A percentile compares a stretch with the other conserved stretches of the same genome.
phyloP scores from a whole-genome alignment of 2,888 invertebrate genomes.

The Parascotia fuliginaria region DNA sequence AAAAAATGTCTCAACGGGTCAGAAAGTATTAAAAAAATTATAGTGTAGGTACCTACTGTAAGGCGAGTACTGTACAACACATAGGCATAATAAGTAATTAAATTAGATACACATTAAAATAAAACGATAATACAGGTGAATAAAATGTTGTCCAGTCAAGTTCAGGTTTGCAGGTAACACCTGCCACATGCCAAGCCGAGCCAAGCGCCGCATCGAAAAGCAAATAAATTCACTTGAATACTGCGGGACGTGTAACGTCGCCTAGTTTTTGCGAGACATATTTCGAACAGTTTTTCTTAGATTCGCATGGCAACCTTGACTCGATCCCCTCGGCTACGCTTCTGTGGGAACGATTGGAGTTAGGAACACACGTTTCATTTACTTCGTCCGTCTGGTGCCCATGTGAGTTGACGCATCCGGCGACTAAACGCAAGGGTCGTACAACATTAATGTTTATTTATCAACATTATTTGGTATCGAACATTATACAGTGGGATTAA shows the following conservation, averaged over 20 bases:
- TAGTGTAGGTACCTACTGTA: background rate
- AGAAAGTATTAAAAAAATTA: too few relatives aligned
- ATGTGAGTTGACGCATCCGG: constrained; percentile 82
- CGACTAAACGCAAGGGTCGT: constrained; percentile 59
- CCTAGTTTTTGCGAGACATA: constrained; percentile 67
- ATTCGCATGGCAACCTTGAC: constrained; percentile 79
- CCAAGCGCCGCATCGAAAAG: constrained; percentile 58
- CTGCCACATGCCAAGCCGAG: constrained; percentile 65
- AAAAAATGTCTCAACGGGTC: too few relatives aligned
- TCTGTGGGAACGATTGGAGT: constrained; percentile 75
- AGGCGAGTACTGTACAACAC: constrained; percentile 1
- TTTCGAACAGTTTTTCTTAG: constrained; percentile 72
- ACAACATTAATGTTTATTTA: constrained; percentile 65
- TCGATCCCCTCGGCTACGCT: constrained; percentile 69
- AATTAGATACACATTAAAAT: constrained; percentile 50
- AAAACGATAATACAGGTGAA: constrained; percentile 52
- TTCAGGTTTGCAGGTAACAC: constrained; percentile 67
- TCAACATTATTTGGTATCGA: constrained; percentile 50
- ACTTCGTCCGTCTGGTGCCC: constrained; percentile 75
- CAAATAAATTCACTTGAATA: constrained; percentile 67
- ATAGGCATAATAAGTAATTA: constrained; percentile 38
- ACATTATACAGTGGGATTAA: constrained; percentile 50
- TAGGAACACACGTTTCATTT: constrained; percentile 68
- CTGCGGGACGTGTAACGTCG: constrained; percentile 62
- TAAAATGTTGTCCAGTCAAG: constrained; percentile 74